Evolutionary conservation across 1,140 invertebrate genomes (phyloP), one percentile per base, ranked within the genome.

Genomic region (Zaprionus lachaisei): DNA sequence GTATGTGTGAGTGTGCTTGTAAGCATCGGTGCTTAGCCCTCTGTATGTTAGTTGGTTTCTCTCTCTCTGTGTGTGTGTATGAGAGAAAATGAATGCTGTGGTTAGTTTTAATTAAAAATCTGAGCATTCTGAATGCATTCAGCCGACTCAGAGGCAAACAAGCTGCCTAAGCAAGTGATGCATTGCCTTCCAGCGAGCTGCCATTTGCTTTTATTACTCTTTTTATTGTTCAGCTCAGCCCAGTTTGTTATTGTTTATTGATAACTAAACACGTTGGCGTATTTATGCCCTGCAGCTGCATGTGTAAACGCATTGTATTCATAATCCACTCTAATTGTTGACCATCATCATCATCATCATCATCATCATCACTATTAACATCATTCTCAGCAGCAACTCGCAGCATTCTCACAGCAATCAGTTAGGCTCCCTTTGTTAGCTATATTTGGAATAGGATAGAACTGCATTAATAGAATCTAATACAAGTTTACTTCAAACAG

Each of bases 21-120:
- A 49, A 49, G 47, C 47, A 22, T 22, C 20, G 47, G 47, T 49
- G 20, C 47, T 49, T 49, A 51, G 41, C n/a, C 20, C 20, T 20
- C 17, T 51, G 47, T 49, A n/a, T 51, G 47, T 51, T 24, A 24
- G 20, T 51, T 17, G n/a, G 17, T 49, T 49, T 20, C 9, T n/a
- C 14, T 15, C 12, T 41, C 9, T n/a, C 14, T 41, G 38, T 15
- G 38, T 15, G 38, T 41, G 38, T 41, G 38, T 51, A 12, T 51
- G 11, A 14, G 47, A 22, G 12, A n/a, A 51, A 51, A 24, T 22
- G 47, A 51, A 51, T 51, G 47, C 22, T 51, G 20, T 20, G 47
- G 47, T 51, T 51, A 51, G 47, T 51, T 51, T 51, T 51, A 51
- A 51, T 51, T 51, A 51, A 51, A 51, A 51, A 51, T 51, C 47